Base-by-base conservation (phyloP, 2,797 vertebrate species). In the Myripristis jacobus region DNA sequence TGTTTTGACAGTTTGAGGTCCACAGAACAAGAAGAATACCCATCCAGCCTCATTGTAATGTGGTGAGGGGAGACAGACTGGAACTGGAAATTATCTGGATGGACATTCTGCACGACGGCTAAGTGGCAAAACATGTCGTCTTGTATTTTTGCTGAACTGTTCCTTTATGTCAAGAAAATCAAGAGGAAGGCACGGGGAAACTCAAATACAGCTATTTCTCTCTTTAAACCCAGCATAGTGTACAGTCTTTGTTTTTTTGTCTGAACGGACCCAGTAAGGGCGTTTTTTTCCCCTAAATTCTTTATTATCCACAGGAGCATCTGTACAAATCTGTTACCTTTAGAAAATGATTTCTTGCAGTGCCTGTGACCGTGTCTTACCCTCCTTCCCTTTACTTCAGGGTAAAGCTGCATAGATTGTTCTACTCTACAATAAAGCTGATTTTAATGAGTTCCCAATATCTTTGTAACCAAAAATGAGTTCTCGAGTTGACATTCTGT, bases 331-430 rank as follows among this genome's bases (percentile, higher is more conserved):
- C 24, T 50, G 31, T 43, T 54, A 57, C 77, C 24, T 36, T 52
- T 67, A 70, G 6, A 44, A 55, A 73, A 71, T 38, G 10, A 73
- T 65, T 70, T 75, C 10, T 64, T 72, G 41, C 47, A 48, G 60
- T 22, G 59, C 3, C 52, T 38, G 36, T 44, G 50, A 72, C 60
- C 31, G 51, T 75, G 27, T 63, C 18, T 11, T 53, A 50, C 3
- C 2, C 18, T 43, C 48, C 18, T 48, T 22, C 18, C 18, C 15
- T 54, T 68, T 76, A 63, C 29, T 36, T 41, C 19, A 10, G 15
- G 47, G 38, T 59, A 54, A 11, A 61, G 9, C 11, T 63, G 16
- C 19, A 11, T 13, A 15, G 16, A 69, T 53, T 22, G 7, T 34
- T 52, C 6, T 22, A 59, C 10, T 16, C 4, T 46, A 67, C 16